Base-by-base conservation (phyloP, 2,888 invertebrate genomes). In the Hypselothyrea guttata region DNA sequence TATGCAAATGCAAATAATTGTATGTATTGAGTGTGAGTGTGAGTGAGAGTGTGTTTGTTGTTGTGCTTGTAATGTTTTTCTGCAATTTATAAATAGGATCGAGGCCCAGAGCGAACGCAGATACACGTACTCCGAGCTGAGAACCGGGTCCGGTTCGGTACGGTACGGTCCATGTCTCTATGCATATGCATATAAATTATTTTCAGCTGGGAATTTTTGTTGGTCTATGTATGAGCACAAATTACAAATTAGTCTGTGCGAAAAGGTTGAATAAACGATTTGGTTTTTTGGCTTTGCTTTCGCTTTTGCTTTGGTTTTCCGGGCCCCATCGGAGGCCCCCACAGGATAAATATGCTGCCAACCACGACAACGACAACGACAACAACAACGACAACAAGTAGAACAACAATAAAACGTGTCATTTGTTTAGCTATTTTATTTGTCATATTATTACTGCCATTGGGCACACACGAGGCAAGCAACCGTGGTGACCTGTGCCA, bases 71-170 rank as follows among this genome's bases (percentile, higher is more conserved):
- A 9, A 55, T 55, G 44, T 31, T 37, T 31, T 40, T 35, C 27
- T 13, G 49, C 38, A 22, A 28, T 16, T 67, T 70, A 72, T 71
- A 63, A 74, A 72, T 72, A 72, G 72, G 42, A 47, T 63, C 52
- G 74, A 72, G 72, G 63, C 72, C 72, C 72, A 64, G 74, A 47
- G 58, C 62, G 58, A 45, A 46, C 53, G 59, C 54, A 41, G 45
- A 22, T 41, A 34, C 33, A 28, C 38, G 46, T 18, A 16, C 15
- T 47, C 53, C 12, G 55, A 12, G 40, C 41, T 22, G 52, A 42
- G 55, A 64, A 60, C 9, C 15, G 5, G 31, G 18, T 18, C 27
- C 11, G 8, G 46, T 11, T 46, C 30, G 38, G 27, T 33, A 27
- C 5, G 27, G 33, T 18, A 13, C 30, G 45, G 9, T 16, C 4